Evolutionary conservation across 2,888 invertebrate species (phyloP).

Genomic region (Hemithea aestivaria): DNA sequence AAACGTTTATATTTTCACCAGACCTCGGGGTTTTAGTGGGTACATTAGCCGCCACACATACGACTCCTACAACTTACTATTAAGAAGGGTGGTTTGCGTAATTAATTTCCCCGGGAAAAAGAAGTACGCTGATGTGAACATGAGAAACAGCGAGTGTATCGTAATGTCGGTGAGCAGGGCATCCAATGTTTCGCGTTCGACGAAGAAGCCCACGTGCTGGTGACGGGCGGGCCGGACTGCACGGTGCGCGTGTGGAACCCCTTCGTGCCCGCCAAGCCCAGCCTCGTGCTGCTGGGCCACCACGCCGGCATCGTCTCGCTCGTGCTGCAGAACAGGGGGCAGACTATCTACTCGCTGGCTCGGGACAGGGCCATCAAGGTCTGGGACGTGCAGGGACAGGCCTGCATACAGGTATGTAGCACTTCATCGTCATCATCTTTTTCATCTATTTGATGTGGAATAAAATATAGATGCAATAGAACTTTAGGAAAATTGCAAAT

Average conservation of each 20-base stretch:
- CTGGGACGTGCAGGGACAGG: conserved; percentile 85
- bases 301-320: conserved; percentile 83
- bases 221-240: conserved; percentile 88
- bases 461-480: too few relatives aligned
- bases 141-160: too few relatives aligned
- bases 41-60: too few relatives aligned
- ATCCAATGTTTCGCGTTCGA: conserved; percentile 81
- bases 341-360: conserved; percentile 84
- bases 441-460: too few relatives aligned
- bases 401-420: conserved; percentile 80
- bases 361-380: conserved; percentile 86
- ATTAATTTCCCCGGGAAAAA: background rate
- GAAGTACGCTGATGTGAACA: too few relatives aligned
- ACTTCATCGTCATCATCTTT: too few relatives aligned
- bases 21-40: too few relatives aligned
- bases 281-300: conserved; percentile 82
- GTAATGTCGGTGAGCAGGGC: conserved; percentile 62
- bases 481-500: too few relatives aligned
- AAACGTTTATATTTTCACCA: too few relatives aligned
- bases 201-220: conserved; percentile 79
- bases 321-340: conserved; percentile 82
- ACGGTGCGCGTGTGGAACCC: conserved; percentile 88
- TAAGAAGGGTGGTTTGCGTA: too few relatives aligned
- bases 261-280: conserved; percentile 84
- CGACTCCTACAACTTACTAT: too few relatives aligned